Evolutionary conservation across 2,113 vertebrate genomes (phyloP).

Genomic region (Sorex araneus): DNA sequence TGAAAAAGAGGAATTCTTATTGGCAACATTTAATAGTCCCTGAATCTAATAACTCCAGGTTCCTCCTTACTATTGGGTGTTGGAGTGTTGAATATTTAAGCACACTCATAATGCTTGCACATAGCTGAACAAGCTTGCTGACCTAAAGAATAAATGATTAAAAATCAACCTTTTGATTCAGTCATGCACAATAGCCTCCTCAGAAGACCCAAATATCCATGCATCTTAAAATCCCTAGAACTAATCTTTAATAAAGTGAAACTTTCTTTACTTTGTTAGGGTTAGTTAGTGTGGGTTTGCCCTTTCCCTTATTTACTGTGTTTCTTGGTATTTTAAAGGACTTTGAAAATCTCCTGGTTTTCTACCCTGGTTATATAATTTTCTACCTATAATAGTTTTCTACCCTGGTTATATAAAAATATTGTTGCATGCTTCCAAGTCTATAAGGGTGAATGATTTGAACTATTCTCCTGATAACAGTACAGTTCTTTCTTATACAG

Average conservation of each 20-base stretch:
- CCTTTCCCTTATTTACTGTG: background rate
- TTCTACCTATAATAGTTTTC: slow-evolving; percentile 44
- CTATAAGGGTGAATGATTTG: background rate
- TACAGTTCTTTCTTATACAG: background rate
- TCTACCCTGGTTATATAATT: background rate
- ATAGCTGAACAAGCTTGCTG: background rate
- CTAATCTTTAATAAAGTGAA: slow-evolving; percentile 35
- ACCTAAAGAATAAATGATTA: background rate
- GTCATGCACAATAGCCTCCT: background rate
- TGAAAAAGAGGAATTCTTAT: slow-evolving; percentile 34
- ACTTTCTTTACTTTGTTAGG: slow-evolving; percentile 25
- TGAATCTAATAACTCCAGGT: background rate
- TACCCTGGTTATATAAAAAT: slow-evolving; percentile 15
- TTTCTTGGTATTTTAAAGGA: slow-evolving; percentile 16
- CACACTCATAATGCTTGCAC: background rate
- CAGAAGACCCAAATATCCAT: background rate
- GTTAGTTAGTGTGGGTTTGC: background rate
- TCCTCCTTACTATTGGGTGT: background rate
- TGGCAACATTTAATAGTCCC: background rate
- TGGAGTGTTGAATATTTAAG: background rate
- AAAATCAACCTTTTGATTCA: slow-evolving; percentile 5
- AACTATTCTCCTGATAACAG: slow-evolving; percentile 7
- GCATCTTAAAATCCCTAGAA: slow-evolving; percentile 14
- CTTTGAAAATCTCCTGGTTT: slow-evolving; percentile 30
- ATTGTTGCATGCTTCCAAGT: background rate